Conservation (phyloP, 2,113 vertebrate genomes). For the Limanda limanda region DNA sequence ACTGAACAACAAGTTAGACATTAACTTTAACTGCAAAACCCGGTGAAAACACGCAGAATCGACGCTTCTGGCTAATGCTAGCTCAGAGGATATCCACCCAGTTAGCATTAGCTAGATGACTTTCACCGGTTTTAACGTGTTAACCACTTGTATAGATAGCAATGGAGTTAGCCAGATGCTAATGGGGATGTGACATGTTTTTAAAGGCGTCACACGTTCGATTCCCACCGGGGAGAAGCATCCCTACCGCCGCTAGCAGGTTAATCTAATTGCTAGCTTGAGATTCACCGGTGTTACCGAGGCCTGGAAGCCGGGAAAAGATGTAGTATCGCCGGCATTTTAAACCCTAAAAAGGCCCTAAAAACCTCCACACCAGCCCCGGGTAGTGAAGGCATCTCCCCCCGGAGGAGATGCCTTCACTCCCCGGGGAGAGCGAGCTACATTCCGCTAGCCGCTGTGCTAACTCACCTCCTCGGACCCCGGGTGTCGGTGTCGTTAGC, state of each 20-base stretch:
- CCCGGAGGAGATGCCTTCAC: background rate
- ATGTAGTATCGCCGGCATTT: background rate
- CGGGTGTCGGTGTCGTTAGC: slow-evolving; percentile 51
- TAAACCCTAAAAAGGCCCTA: slow-evolving; percentile 24
- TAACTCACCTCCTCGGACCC: slow-evolving; percentile 62
- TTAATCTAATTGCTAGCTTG: background rate
- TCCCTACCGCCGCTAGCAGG: background rate
- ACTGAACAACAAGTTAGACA: background rate
- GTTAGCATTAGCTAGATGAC: slow-evolving; percentile 6
- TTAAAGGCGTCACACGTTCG: no score
- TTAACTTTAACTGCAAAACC: background rate
- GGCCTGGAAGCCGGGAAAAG: background rate
- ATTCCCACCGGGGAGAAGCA: slow-evolving; percentile 8
- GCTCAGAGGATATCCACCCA: background rate
- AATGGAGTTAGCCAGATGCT: background rate
- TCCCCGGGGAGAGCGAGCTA: slow-evolving; percentile 16
- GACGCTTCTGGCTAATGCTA: background rate
- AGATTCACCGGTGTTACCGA: background rate
- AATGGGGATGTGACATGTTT: background rate
- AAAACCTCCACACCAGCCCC: background rate
- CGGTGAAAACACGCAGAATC: background rate
- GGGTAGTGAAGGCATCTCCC: slow-evolving; percentile 38
- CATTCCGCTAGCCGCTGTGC: slow-evolving; percentile 47
- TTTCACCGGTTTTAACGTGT: background rate
- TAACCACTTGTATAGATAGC: background rate